Conservation (phyloP, 2,888 invertebrate genomes). For the Cephus pulcher region DNA sequence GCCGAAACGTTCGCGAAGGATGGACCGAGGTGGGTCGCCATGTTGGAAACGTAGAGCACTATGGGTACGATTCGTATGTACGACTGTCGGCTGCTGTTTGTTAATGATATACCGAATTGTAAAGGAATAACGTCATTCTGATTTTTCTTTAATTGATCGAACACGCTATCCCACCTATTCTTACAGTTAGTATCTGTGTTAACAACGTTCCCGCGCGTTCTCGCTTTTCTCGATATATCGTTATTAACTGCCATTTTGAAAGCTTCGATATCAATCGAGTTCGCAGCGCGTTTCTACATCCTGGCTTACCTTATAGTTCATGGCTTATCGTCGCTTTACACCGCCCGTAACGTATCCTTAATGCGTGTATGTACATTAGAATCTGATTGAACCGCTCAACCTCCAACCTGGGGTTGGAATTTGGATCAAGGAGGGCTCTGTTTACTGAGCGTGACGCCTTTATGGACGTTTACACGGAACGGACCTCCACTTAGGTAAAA, state of each 20-base stretch:
- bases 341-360: constrained; percentile 1
- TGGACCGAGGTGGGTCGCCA: background rate
- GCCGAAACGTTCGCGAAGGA: background rate
- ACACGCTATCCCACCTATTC: background rate
- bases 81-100: background rate
- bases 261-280: background rate
- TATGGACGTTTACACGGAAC: constrained; percentile 31
- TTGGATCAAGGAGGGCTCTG: constrained; percentile 61
- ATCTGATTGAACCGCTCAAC: constrained; percentile 50
- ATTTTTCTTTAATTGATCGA: background rate
- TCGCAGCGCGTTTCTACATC: background rate
- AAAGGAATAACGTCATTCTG: background rate
- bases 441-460: constrained; percentile 49
- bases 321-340: constrained; percentile 33
- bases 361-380: constrained; percentile 30
- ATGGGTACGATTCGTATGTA: background rate
- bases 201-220: background rate
- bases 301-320: constrained; percentile 21
- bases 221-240: background rate
- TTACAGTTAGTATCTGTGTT: background rate
- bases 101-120: background rate
- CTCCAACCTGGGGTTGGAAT: constrained; percentile 58
- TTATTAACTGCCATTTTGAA: background rate
- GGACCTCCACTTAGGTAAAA: background rate
- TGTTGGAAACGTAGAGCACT: background rate